Evolutionary conservation across 2,113 vertebrate species (phyloP).

Genomic region (Paedocypris sp.): DNA sequence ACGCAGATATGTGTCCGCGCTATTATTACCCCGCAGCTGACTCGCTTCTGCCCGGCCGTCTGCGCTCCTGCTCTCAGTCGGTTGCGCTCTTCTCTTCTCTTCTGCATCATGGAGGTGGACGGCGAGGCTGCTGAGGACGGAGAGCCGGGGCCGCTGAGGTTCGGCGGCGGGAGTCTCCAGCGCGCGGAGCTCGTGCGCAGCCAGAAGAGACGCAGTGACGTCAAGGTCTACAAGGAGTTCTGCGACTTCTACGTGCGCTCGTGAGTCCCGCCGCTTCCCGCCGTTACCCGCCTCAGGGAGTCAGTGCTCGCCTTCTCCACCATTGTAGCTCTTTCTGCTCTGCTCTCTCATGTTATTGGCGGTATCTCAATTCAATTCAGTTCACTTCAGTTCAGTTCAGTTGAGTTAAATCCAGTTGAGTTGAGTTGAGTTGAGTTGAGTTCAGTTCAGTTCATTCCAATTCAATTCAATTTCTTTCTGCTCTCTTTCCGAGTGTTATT

Average conservation of each 20-base stretch:
- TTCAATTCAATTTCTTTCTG: too few relatives aligned
- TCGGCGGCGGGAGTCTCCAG: constrained; percentile 49
- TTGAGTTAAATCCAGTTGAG: too few relatives aligned
- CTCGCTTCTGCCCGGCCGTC: too few relatives aligned
- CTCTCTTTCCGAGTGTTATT: too few relatives aligned
- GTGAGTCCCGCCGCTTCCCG: constrained; percentile 69
- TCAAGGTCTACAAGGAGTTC: constrained; percentile 95
- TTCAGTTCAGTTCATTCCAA: too few relatives aligned
- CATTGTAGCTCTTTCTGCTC: too few relatives aligned
- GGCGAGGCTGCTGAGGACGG: background rate
- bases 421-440: too few relatives aligned
- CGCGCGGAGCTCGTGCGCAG: constrained; percentile 47
- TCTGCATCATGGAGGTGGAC: constrained; percentile 52
- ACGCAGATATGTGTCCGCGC: too few relatives aligned
- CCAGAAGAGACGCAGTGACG: constrained; percentile 80
- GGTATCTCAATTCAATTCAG: too few relatives aligned
- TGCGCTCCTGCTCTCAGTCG: background rate
- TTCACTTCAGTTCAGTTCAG: too few relatives aligned
- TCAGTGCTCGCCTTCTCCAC: too few relatives aligned
- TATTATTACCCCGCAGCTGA: background rate
- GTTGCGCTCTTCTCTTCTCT: background rate
- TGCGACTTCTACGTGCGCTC: constrained; percentile 95
- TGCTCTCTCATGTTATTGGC: too few relatives aligned
- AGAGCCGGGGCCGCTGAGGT: background rate
- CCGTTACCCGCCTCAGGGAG: background rate